phyloP scores from a whole-genome alignment of 2,888 invertebrate genomes.

The Caenorhabditis plicata region DNA sequence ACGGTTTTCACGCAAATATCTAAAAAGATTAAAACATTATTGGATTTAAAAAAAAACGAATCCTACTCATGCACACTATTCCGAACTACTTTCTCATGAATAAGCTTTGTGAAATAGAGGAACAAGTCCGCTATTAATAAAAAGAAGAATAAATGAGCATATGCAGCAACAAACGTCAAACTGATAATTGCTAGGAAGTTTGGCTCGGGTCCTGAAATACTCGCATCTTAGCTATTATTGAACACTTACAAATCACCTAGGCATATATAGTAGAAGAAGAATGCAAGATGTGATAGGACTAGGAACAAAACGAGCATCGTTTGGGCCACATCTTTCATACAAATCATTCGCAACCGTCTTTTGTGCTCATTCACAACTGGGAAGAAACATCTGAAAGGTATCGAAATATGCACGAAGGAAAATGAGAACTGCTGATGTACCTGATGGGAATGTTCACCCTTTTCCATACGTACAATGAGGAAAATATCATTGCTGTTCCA shows the following conservation, averaged over 20 bases:
- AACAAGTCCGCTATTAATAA: slow-evolving; percentile 29
- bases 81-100: slow-evolving; percentile 15
- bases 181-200: slow-evolving; percentile 39
- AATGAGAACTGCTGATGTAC: slow-evolving; percentile 14
- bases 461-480: slow-evolving; percentile 40
- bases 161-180: slow-evolving; percentile 40
- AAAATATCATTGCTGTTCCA: slow-evolving; percentile 36
- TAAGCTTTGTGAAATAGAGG: slow-evolving; percentile 1
- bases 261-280: slow-evolving; percentile 43
- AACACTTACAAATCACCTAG: slow-evolving; percentile 17
- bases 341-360: slow-evolving; percentile 30
- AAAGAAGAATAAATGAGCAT: slow-evolving; percentile 40
- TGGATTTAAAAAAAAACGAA: neutral
- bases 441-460: slow-evolving; percentile 25
- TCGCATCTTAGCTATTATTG: neutral
- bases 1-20: slow-evolving; percentile 17
- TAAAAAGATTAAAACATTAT: neutral
- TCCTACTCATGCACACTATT: slow-evolving; percentile 23
- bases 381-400: slow-evolving; percentile 10
- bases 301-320: slow-evolving; percentile 35
- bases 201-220: slow-evolving; percentile 38
- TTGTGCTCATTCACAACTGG: slow-evolving; percentile 15
- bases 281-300: slow-evolving; percentile 38
- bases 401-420: neutral
- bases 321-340: slow-evolving; percentile 36